Base-by-base conservation (phyloP, 2,797 vertebrate genomes). In the Vespertilio murinus region DNA sequence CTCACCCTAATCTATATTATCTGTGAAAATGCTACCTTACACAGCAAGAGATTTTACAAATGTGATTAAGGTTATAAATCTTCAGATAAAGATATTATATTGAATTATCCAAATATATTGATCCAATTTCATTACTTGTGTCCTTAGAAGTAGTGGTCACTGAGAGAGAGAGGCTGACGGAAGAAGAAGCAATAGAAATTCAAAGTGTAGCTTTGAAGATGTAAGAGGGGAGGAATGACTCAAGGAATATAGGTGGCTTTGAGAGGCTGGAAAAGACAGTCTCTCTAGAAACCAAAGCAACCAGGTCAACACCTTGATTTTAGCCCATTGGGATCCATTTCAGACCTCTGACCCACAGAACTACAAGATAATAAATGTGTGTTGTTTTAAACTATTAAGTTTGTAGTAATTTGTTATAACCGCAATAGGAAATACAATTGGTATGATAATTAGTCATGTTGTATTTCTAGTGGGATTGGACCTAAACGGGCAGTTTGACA, bases 31-130 rank as follows among this genome's bases (percentile, higher is more conserved):
- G 16, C n/a, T 47, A 93, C 17, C 35, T 54, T 74, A 65, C 3
- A 42, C 42, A 28, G 42, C 54, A 80, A 73, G 33, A 88, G 30
- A 74, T 30, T 86, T 64, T 65, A 56, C 45, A 86, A 10, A 87
- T 33, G 28, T 79, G 38, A 93, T 56, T 87, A 71, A 77, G 23
- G 49, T 61, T 42, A 91, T 79, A 94, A 91, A 79, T 30, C n/a
- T 61, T 88, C 38, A 94, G 70, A 82, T 35, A 33, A 49, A 20
- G 35, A 69, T 11, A 92, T 78, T 79, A 77, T 59, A 56, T 52
- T 94, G 22, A 11, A 71, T 92, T 92, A 90, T 42, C n/a, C 42
- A 89, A 14, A 10, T 56, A 56, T 25, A 69, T 9, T 88, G 18
- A 59, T 3, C 38, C 54, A 94, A 67, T 56, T 54, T 42, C 94